Evolutionary conservation across 2,113 vertebrate species (phyloP), one percentile per base, ranked within the genome.

Genomic region (Dicaeum eximium): DNA sequence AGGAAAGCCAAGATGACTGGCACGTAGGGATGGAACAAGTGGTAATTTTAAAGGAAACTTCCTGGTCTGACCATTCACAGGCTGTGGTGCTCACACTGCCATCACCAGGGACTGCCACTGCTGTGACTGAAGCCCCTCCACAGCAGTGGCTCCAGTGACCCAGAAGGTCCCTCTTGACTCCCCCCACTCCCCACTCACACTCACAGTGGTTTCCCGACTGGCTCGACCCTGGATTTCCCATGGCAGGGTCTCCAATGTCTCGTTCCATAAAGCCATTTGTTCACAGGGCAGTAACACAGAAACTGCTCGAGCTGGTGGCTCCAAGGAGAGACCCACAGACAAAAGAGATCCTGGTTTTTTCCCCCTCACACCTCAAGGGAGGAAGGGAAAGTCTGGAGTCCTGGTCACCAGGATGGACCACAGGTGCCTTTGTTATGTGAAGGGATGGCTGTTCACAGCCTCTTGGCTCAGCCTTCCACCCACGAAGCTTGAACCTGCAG

Each of bases 301-400:
- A n/a, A 20, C n/a, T n/a, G 42, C 30, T 27, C 1, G 1, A 44
- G 25, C 3, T 44, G 53, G 22, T 45, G 33, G 15, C 23, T 69
- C 28, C 7, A 4, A 45, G 33, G 27, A 60, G 45, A 7, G 6
- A 23, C 6, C 7, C 25, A 35, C 0, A 0, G 45, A 37, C 45
- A 45, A 51, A 60, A 33, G 28, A 47, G 7, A 2, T 1, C 8
- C 11, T 0, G 6, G 20, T 17, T 40, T 47, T 77, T 31, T 20
- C 5, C 3, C 28, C 24, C 5, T 62, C 15, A 47, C n/a, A 14
- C 0, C 0, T 11, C 35, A 10, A 31, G 9, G 0, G 0, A 0
- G 9, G 0, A 0, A 0, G 0, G 15, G 9, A 40, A 54, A 20
- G 9, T 17, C 64, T 11, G 10, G 11, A 13, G 15, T 47, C 3